Conservation (phyloP, 30 jellyfish, hydroid and myxozoan genomes). For the Clytia hemisphaerica region DNA sequence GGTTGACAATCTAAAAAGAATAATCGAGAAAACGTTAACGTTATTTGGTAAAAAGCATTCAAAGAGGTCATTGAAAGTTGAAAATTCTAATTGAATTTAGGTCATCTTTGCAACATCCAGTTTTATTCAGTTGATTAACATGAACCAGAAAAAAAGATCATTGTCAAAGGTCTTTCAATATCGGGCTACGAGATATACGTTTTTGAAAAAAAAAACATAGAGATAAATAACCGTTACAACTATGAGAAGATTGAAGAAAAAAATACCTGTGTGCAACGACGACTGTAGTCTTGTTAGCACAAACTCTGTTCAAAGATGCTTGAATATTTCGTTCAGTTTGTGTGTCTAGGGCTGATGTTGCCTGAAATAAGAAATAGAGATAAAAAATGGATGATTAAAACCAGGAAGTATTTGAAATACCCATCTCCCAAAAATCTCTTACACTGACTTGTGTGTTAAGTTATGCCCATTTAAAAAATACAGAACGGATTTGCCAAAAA, state of each 20-base stretch:
- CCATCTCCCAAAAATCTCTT: neutral
- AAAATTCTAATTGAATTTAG: too few relatives aligned
- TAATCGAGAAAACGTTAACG: neutral
- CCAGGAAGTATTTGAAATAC: neutral
- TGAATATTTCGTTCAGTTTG: constrained; percentile 93
- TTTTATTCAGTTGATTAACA: too few relatives aligned
- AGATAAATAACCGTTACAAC: neutral
- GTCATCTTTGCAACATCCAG: too few relatives aligned
- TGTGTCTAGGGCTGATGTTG: constrained; percentile 97
- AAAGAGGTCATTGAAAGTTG: too few relatives aligned
- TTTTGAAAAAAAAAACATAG: too few relatives aligned
- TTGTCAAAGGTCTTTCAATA: too few relatives aligned
- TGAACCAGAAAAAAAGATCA: too few relatives aligned
- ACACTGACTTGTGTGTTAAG: too few relatives aligned
- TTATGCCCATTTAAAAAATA: too few relatives aligned
- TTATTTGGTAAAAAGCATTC: too few relatives aligned
- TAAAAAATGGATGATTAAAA: neutral
- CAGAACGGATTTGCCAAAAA: too few relatives aligned
- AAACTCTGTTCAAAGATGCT: constrained; percentile 80
- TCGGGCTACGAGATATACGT: too few relatives aligned
- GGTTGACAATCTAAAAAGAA: constrained; percentile 70
- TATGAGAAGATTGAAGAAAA: neutral
- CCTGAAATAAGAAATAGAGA: constrained; percentile 34
- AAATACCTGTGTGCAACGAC: constrained; percentile 96
- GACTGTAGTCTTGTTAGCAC: constrained; percentile 71